Conservation (phyloP, 2,113 vertebrate species). For the Camelus bactrianus region DNA sequence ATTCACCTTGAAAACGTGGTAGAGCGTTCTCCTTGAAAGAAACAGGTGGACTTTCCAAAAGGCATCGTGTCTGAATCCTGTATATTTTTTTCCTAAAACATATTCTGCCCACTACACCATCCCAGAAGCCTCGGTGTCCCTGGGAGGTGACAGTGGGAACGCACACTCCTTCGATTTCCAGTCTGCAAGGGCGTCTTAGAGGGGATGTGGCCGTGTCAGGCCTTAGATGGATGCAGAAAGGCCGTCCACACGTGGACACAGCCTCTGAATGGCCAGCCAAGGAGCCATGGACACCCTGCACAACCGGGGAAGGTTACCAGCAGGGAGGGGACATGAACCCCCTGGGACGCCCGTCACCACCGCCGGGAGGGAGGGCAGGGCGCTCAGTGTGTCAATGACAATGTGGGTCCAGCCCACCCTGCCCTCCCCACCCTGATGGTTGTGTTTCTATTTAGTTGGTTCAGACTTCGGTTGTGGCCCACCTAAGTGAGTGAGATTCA, state of each 20-base stretch:
- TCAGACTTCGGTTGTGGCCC: not conserved
- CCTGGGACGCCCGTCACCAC: not conserved
- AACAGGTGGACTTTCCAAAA: constrained; percentile 76
- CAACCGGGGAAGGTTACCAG: not conserved
- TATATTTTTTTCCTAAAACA: constrained; percentile 65
- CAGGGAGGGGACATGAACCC: too few species aligned
- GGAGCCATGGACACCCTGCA: not conserved
- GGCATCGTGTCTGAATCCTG: constrained; percentile 79
- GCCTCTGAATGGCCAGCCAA: not conserved
- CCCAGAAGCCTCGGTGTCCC: constrained; percentile 64
- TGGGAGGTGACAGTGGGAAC: not conserved
- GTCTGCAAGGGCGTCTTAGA: constrained; percentile 33
- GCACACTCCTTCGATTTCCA: constrained; percentile 30
- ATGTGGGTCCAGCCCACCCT: not conserved
- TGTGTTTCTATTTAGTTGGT: not conserved
- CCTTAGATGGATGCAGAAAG: not conserved
- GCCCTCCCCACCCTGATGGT: not conserved
- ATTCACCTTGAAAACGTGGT: constrained; percentile 79
- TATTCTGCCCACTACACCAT: constrained; percentile 71
- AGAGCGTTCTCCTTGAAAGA: constrained; percentile 79
- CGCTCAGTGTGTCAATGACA: fast-evolving
- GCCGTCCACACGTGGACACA: not conserved
- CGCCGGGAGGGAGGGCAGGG: not conserved
- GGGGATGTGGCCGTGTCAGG: not conserved
- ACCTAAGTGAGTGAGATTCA: not conserved